These are phyloP conservation scores for Brachyhypopomus occidentalis DNA, from an alignment of 2,113 vertebrate species.

Conservation along the genomic window DNA sequence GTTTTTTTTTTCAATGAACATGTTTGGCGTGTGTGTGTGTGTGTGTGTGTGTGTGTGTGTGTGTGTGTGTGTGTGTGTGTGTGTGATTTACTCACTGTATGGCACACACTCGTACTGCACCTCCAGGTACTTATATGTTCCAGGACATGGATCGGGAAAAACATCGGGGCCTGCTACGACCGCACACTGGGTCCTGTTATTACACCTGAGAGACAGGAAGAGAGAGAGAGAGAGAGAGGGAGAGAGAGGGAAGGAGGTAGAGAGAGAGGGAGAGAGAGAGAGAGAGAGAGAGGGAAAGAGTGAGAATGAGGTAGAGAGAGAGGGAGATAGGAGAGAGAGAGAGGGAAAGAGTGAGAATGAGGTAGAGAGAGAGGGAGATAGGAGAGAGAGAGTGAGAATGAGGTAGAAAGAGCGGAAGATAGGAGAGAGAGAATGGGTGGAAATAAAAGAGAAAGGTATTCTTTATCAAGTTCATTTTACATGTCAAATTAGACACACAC, in stretches of 20 bases:
- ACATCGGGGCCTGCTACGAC: constrained; percentile 96
- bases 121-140: constrained; percentile 97
- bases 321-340: neutral
- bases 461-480: no score
- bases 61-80: constrained; percentile 26
- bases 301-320: neutral
- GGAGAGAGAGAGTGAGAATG: neutral
- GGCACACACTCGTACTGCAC: constrained; percentile 83
- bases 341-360: neutral
- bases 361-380: neutral
- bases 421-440: neutral
- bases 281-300: constrained; percentile 6
- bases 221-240: neutral
- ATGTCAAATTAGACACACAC: no score
- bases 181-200: constrained; percentile 81
- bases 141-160: constrained; percentile 95
- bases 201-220: constrained; percentile 71
- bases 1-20: no score
- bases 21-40: constrained; percentile 37
- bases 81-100: constrained; percentile 59
- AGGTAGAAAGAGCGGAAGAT: no score
- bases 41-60: constrained; percentile 48
- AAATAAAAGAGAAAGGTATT: neutral
- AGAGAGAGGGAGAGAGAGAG: neutral
- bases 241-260: neutral